Percentiles rank a stretch among this genome's conserved stretches.
Evolutionary conservation across 2,888 invertebrate species (phyloP).

Genomic region (Nudaria mundana): DNA sequence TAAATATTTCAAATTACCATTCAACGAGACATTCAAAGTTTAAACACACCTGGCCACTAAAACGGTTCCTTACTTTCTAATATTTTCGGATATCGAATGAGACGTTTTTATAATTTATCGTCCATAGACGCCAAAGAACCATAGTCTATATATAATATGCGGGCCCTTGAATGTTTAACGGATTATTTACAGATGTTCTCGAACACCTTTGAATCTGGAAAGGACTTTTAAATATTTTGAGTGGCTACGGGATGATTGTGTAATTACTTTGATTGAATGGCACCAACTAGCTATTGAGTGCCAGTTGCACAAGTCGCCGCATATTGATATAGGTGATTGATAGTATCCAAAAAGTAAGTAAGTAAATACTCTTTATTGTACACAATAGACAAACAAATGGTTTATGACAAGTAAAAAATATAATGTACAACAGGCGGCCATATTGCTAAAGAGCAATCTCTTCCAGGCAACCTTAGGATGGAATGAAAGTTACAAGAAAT

Average conservation of each 20-base stretch:
- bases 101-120: constrained; percentile 40
- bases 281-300: constrained; percentile 6
- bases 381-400: no score
- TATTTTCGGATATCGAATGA: constrained; percentile 15
- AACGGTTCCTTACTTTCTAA: constrained; percentile 19
- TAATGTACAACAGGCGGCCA: no score
- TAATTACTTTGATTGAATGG: constrained; percentile 7
- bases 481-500: no score
- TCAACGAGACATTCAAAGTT: no score
- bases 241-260: constrained; percentile 24
- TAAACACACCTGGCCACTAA: constrained; percentile 30
- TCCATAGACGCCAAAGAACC: constrained; percentile 13
- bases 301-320: no score
- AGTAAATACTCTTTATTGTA: no score
- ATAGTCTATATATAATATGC: constrained; percentile 21
- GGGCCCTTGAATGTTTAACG: constrained; percentile 38
- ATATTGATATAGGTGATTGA: no score
- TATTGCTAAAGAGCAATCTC: no score
- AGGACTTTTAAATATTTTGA: constrained; percentile 5
- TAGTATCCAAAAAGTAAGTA: no score
- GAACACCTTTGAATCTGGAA: constrained; percentile 49
- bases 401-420: no score
- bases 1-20: no score
- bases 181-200: constrained; percentile 64
- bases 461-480: no score